Evolutionary conservation across 2,888 invertebrate genomes (phyloP).

Genomic region (Agonum fuliginosum): DNA sequence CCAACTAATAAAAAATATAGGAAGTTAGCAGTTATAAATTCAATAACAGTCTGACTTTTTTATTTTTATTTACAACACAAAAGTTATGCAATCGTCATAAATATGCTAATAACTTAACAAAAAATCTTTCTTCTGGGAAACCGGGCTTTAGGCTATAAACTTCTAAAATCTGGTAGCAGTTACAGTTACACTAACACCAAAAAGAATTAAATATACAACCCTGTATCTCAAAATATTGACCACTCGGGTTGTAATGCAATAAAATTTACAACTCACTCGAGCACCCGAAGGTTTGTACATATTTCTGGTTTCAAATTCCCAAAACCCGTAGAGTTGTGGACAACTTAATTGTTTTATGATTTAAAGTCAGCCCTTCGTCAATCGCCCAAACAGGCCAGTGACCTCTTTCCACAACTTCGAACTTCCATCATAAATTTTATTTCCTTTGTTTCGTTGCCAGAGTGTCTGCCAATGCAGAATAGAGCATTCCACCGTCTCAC

Average conservation of each 20-base stretch:
- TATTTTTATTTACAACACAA: too few species aligned
- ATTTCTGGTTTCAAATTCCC: not conserved
- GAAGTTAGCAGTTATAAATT: too few species aligned
- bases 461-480: slow-evolving; percentile 49
- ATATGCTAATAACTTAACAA: too few species aligned
- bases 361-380: slow-evolving; percentile 44
- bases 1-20: too few species aligned
- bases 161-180: too few species aligned
- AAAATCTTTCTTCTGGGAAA: too few species aligned
- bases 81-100: too few species aligned
- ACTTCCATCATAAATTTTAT: slow-evolving; percentile 52
- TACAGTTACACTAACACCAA: too few species aligned
- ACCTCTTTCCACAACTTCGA: slow-evolving; percentile 53
- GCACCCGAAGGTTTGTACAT: slow-evolving; percentile 1
- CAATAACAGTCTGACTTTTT: too few species aligned
- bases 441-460: slow-evolving; percentile 50
- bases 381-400: slow-evolving; percentile 48
- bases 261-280: slow-evolving; percentile 36
- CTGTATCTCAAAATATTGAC: too few species aligned
- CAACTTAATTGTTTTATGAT: slow-evolving; percentile 59
- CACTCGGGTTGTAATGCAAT: slow-evolving; percentile 5
- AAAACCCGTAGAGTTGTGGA: slow-evolving; percentile 43
- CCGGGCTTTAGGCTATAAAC: too few species aligned
- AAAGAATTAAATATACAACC: too few species aligned
- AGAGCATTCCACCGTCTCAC: not conserved